Conservation (phyloP, 2,797 vertebrate genomes). For the Semotilus atromaculatus region DNA sequence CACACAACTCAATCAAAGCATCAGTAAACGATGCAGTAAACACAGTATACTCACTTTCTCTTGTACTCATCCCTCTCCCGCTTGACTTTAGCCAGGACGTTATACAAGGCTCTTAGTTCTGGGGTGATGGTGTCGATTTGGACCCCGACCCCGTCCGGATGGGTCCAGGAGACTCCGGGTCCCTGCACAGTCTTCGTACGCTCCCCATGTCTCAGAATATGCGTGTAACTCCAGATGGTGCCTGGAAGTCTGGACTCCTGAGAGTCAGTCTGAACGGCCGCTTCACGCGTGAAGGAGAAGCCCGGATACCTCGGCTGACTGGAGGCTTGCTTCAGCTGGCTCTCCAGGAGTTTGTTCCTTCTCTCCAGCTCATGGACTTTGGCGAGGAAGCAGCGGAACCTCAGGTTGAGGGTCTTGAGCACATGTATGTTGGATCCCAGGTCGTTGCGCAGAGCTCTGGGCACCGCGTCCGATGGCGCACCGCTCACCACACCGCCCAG, state of each 20-base stretch:
- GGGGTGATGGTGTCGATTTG: conserved; percentile 95
- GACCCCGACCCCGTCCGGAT: conserved; percentile 87
- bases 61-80: conserved; percentile 87
- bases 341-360: conserved; percentile 92
- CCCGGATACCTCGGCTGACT: conserved; percentile 77
- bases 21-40: not conserved
- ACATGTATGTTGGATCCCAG: conserved; percentile 96
- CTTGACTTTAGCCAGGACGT: conserved; percentile 91
- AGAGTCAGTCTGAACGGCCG: conserved; percentile 86
- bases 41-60: conserved; percentile 74
- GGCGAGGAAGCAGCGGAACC: conserved; percentile 96
- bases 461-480: conserved; percentile 63
- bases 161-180: conserved; percentile 87
- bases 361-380: conserved; percentile 96
- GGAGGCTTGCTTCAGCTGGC: conserved; percentile 86
- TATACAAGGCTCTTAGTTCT: conserved; percentile 89
- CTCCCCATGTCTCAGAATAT: conserved; percentile 89
- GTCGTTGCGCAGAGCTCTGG: conserved; percentile 91
- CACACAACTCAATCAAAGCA: not conserved
- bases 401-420: conserved; percentile 94
- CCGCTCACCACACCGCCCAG: conserved; percentile 65
- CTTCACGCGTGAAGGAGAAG: conserved; percentile 83
- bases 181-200: conserved; percentile 88
- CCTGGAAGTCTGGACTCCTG: conserved; percentile 85
- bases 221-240: conserved; percentile 96